Base-by-base conservation (phyloP, 2,888 invertebrate species). In the Labia minor region DNA sequence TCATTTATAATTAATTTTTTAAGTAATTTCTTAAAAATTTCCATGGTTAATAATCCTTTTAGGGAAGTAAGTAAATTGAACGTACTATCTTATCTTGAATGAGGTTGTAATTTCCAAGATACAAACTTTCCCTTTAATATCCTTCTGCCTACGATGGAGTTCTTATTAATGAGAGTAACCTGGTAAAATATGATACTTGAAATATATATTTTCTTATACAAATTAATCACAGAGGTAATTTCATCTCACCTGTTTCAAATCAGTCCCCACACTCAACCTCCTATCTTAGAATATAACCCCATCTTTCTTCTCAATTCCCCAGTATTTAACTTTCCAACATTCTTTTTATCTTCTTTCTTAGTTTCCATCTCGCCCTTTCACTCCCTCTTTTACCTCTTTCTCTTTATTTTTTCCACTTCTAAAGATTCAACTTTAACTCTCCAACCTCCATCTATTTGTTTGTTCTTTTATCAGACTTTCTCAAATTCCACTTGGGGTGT, bases 341-440 rank as follows among this genome's bases (percentile, higher is more conserved):
- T 16, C 49, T 49, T 49, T 49, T 49, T 49, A 49, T 49, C 49
- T 49, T 49, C 49, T 49, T 49, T 49, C 16, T 49, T 49, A 49
- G 49, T 16, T 49, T 26, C 26, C 26, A 6, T n/a, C n/a, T 26
- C 26, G 26, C 26, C 26, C 26, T 26, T 26, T 8, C 8, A 26
- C 26, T 26, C 26, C 49, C 49, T 14, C 49, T 49, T 16, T 14
- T n/a, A 11, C 49, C 49, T 49, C 16, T 49, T 49, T 49, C 16
- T 16, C 49, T 49, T 49, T 49, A 49, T 14, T 49, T 49, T 49
- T 49, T 49, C 16, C 49, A 26, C 26, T 49, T 16, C 49, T 49
- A 49, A 49, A 49, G 49, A 49, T 49, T 49, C 49, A 49, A 49
- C 49, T 49, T 49, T 49, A 49, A 49, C 49, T 49, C 49, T 49